Conservation (phyloP, 1,140 invertebrate genomes). For the Drosophila nasuta region DNA sequence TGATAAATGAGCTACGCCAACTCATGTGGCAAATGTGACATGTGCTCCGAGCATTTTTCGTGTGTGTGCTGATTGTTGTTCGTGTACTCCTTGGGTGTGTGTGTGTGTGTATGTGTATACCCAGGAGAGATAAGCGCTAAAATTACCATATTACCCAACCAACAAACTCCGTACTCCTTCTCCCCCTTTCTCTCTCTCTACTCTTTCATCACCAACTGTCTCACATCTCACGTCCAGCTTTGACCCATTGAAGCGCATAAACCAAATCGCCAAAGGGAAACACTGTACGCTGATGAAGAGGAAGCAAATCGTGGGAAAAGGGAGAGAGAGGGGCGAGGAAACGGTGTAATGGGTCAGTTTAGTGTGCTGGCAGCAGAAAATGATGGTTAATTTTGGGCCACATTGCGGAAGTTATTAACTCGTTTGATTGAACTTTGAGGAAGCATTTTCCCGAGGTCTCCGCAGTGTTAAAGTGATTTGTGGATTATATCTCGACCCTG, state of each 20-base stretch:
- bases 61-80: slow-evolving; percentile 52
- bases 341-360: slow-evolving; percentile 66
- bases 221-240: slow-evolving; percentile 5
- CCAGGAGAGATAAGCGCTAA: slow-evolving; percentile 68
- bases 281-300: not conserved
- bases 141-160: slow-evolving; percentile 66
- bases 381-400: slow-evolving; percentile 74
- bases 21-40: slow-evolving; percentile 79
- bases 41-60: slow-evolving; percentile 72
- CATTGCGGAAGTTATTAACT: slow-evolving; percentile 76
- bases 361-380: slow-evolving; percentile 47
- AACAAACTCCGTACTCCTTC: not conserved
- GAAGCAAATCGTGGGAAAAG: not conserved
- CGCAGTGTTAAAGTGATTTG: slow-evolving; percentile 41
- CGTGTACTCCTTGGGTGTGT: slow-evolving; percentile 28
- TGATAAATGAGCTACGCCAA: slow-evolving; percentile 74
- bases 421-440: slow-evolving; percentile 69
- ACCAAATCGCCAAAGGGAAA: slow-evolving; percentile 24
- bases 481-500: slow-evolving; percentile 3
- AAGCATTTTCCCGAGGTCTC: slow-evolving; percentile 42
- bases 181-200: not conserved
- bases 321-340: not conserved
- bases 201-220: not conserved
- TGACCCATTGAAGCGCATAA: slow-evolving; percentile 50
- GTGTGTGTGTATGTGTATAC: slow-evolving; percentile 15